Evolutionary conservation across 2,888 invertebrate species (phyloP), one percentile per base, ranked within the genome.

Genomic region (Norana najaformis): DNA sequence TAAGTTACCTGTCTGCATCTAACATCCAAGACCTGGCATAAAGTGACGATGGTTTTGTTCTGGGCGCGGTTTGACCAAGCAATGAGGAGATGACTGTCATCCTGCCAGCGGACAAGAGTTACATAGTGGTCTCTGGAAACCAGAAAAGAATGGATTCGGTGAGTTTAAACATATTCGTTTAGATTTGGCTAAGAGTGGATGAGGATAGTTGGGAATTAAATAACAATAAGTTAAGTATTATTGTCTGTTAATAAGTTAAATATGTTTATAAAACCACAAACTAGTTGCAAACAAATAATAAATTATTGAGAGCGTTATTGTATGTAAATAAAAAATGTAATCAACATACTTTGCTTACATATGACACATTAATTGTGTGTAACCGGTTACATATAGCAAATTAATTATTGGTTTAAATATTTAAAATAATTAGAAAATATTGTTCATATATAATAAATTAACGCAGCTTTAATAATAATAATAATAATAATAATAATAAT

Each of bases 21-120:
- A 96, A 98, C 98, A 95, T 97, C 96, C 23, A 97, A 97, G 92
- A 97, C 97, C 94, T 97, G 97, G 95, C 99, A 99, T 89, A 98
- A 96, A 5, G 98, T 97, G 90, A 98, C 96, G 91, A 98, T 96
- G 18, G 98, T 97, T 90, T 97, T 96, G 95, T 99, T 98, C 95
- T 99, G 99, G 0, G 97, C 96, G 90, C 99, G 96, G 93, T 98
- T 98, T 93, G 98, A 95, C 98, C 99, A 99, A 23, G 98, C 97
- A 47, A 98, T 97, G 89, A 93, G 93, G 90, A 98, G 96, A 95
- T 97, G 97, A 0, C 97, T 97, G 91, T 96, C 96, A 88, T 97
- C 97, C 91, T 98, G 96, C 98, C 98, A 98, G 89, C 97, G 96
- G 6, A 98, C 97, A 89, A 97, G 97, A 88, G 97, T 98, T 95